These are phyloP conservation scores for Chaenodraco wilsoni DNA, from an alignment of 2,797 vertebrate species.

Conservation along the genomic window DNA sequence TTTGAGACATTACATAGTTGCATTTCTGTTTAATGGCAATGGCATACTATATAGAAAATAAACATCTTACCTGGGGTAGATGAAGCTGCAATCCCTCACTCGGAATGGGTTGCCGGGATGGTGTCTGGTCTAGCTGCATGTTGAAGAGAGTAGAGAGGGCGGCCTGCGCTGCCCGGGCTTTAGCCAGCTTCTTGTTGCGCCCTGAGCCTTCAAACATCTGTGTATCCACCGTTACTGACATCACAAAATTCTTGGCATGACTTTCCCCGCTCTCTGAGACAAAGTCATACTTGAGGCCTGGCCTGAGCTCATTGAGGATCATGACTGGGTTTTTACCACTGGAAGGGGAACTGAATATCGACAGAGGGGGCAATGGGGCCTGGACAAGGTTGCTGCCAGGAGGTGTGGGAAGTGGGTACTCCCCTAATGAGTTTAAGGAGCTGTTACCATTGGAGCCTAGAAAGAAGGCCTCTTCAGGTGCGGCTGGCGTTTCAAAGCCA, in stretches of 20 bases:
- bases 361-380: constrained; percentile 86
- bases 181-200: constrained; percentile 97
- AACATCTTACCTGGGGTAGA: constrained; percentile 91
- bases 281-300: constrained; percentile 96
- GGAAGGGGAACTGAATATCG: constrained; percentile 86
- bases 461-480: constrained; percentile 88
- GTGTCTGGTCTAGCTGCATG: constrained; percentile 97
- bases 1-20: not conserved
- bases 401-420: constrained; percentile 86
- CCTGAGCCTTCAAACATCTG: constrained; percentile 96
- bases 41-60: not conserved
- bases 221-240: constrained; percentile 94
- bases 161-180: constrained; percentile 95
- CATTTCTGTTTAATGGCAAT: not conserved
- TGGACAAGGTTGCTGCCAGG: constrained; percentile 87
- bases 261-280: constrained; percentile 97
- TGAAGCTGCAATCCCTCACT: constrained; percentile 96
- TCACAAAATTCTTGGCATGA: constrained; percentile 98
- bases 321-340: constrained; percentile 98
- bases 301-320: constrained; percentile 97
- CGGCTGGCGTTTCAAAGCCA: constrained; percentile 92
- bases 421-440: constrained; percentile 87
- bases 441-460: constrained; percentile 91
- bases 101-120: constrained; percentile 94
- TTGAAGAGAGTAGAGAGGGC: constrained; percentile 95